phyloP scores from a whole-genome alignment of 2,888 invertebrate genomes.

The Rhamnusium bicolor region DNA sequence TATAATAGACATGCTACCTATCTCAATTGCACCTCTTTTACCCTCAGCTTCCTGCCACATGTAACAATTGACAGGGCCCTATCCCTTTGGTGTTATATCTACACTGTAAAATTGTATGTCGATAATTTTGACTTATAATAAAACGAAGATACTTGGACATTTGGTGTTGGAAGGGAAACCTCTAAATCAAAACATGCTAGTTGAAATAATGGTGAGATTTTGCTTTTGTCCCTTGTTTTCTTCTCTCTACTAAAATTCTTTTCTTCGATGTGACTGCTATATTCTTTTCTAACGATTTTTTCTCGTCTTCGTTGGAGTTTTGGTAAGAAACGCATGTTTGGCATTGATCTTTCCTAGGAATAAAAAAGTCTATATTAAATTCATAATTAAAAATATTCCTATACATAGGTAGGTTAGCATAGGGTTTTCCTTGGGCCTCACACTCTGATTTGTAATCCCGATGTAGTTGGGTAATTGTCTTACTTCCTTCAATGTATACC shows the following conservation, averaged over 20 bases:
- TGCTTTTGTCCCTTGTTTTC: too few species aligned
- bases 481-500: slow-evolving; percentile 38
- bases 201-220: too few species aligned
- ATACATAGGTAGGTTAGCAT: neutral
- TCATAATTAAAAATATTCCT: neutral
- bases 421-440: neutral
- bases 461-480: slow-evolving; percentile 33
- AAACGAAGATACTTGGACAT: slow-evolving; percentile 23
- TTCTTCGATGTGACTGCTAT: neutral
- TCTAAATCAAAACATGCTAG: too few species aligned
- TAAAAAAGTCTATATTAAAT: too few species aligned
- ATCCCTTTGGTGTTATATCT: too few species aligned
- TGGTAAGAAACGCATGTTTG: neutral
- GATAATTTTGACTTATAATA: slow-evolving; percentile 41
- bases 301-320: neutral
- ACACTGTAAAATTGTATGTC: slow-evolving; percentile 33
- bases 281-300: neutral
- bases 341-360: neutral
- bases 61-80: too few species aligned
- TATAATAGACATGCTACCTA: too few species aligned
- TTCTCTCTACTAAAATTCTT: too few species aligned
- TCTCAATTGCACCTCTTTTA: neutral
- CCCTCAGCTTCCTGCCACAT: neutral
- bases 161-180: too few species aligned
- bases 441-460: neutral